phyloP scores from a whole-genome alignment of 2,888 invertebrate genomes.

The Drosophila yooni region DNA sequence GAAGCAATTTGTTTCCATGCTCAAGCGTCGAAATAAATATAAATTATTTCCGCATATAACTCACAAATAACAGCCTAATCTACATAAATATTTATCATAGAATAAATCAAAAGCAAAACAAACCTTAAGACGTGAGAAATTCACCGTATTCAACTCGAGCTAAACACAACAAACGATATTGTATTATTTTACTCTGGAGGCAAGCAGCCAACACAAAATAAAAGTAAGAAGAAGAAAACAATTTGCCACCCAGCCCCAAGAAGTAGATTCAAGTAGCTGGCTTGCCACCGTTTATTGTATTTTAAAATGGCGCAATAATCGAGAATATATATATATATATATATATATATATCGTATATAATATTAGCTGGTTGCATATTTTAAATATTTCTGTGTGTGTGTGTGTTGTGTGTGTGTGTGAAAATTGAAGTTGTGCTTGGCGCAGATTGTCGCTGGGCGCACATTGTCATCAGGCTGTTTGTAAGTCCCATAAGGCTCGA shows the following conservation, averaged over 20 bases:
- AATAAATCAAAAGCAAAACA: constrained; percentile 1
- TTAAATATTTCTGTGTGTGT: constrained; percentile 19
- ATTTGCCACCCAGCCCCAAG: background rate
- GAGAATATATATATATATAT: background rate
- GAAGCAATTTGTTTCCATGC: constrained; percentile 1
- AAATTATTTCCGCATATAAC: constrained; percentile 2
- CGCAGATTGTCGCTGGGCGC: constrained; percentile 39
- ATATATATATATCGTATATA: background rate
- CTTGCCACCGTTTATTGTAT: background rate
- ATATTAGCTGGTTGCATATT: constrained; percentile 26
- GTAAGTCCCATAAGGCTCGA: constrained; percentile 54
- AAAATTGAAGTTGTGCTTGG: constrained; percentile 19
- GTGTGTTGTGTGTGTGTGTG: background rate
- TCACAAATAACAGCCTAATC: background rate
- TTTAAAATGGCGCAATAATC: constrained; percentile 1
- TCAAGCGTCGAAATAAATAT: background rate
- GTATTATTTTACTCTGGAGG: background rate
- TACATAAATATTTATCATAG: constrained; percentile 8
- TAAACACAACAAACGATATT: constrained; percentile 1
- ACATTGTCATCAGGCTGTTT: constrained; percentile 50
- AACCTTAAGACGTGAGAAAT: constrained; percentile 4
- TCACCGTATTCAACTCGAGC: background rate
- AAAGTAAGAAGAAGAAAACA: background rate
- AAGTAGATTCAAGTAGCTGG: background rate
- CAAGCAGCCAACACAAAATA: background rate